phyloP scores from a whole-genome alignment of 1,140 invertebrate species.

The Drosophila melanica region DNA sequence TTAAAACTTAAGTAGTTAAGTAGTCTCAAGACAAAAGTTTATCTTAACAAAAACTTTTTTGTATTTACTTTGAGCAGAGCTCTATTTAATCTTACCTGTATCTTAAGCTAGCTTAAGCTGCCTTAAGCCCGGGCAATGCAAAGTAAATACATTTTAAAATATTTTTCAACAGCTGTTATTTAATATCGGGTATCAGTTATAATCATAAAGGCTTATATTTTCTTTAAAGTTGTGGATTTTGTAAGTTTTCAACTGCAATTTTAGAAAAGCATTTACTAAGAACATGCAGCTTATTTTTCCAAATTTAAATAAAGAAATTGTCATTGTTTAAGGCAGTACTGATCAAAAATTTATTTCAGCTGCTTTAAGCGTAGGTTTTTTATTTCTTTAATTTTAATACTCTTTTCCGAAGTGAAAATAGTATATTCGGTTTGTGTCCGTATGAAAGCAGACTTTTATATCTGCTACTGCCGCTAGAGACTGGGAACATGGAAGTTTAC shows the following conservation, averaged over 20 bases:
- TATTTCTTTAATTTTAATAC: neutral
- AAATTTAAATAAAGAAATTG: conserved; percentile 22
- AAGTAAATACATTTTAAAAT: neutral
- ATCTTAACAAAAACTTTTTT: too few relatives aligned
- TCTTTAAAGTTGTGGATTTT: neutral
- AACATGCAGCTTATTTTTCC: neutral
- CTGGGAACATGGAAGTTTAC: too few relatives aligned
- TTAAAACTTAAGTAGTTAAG: too few relatives aligned
- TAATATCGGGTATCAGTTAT: neutral
- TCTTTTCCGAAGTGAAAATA: too few relatives aligned
- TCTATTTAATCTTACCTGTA: too few relatives aligned
- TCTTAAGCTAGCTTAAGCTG: too few relatives aligned
- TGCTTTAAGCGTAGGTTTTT: neutral
- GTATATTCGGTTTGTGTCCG: too few relatives aligned
- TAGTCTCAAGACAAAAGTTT: too few relatives aligned
- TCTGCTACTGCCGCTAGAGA: too few relatives aligned
- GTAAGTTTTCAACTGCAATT: too few relatives aligned
- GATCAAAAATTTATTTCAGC: conserved; percentile 4
- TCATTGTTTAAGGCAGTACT: neutral
- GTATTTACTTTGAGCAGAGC: too few relatives aligned
- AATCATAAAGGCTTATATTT: neutral
- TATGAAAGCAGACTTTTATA: too few relatives aligned
- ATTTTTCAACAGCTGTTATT: neutral
- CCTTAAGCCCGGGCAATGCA: neutral
- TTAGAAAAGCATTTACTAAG: neutral